Percentiles rank a stretch among this genome's conserved stretches.
phyloP scores from a whole-genome alignment of 2,888 invertebrate species.

The Cheilosia impressa region DNA sequence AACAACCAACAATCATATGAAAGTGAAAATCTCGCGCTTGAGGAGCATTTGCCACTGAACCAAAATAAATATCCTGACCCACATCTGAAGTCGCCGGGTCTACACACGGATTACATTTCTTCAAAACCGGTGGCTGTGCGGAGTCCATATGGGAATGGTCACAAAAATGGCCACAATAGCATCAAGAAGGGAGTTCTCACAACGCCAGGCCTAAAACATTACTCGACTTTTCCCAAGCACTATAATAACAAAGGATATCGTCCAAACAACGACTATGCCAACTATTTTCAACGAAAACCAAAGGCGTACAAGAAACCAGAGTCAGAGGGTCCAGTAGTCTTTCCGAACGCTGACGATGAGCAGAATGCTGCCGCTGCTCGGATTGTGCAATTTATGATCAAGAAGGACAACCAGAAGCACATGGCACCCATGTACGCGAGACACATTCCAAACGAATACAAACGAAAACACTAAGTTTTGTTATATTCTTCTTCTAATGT shows the following conservation, averaged over 20 bases:
- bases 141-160: slow-evolving; percentile 4
- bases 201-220: slow-evolving; percentile 85
- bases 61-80: slow-evolving; percentile 77
- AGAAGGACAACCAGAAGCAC: slow-evolving; percentile 81
- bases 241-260: slow-evolving; percentile 75
- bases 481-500: slow-evolving; percentile 5
- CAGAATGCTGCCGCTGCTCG: slow-evolving; percentile 81
- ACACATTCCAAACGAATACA: slow-evolving; percentile 70
- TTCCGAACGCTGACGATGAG: slow-evolving; percentile 76
- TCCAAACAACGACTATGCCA: slow-evolving; percentile 79
- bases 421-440: slow-evolving; percentile 81
- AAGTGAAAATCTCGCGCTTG: slow-evolving; percentile 77
- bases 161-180: slow-evolving; percentile 14
- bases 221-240: slow-evolving; percentile 78
- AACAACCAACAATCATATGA: slow-evolving; percentile 70
- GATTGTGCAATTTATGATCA: slow-evolving; percentile 81
- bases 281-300: slow-evolving; percentile 80
- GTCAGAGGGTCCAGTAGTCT: slow-evolving; percentile 74
- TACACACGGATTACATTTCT: slow-evolving; percentile 78
- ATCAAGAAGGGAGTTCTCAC: slow-evolving; percentile 81
- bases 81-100: slow-evolving; percentile 63
- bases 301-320: slow-evolving; percentile 77
- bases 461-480: slow-evolving; percentile 49
- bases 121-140: slow-evolving; percentile 76
- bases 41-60: slow-evolving; percentile 62